A percentile compares a stretch with the other conserved stretches of the same genome.
phyloP scores from a whole-genome alignment of 2,888 invertebrate genomes.

The Xanthorhoe designata region DNA sequence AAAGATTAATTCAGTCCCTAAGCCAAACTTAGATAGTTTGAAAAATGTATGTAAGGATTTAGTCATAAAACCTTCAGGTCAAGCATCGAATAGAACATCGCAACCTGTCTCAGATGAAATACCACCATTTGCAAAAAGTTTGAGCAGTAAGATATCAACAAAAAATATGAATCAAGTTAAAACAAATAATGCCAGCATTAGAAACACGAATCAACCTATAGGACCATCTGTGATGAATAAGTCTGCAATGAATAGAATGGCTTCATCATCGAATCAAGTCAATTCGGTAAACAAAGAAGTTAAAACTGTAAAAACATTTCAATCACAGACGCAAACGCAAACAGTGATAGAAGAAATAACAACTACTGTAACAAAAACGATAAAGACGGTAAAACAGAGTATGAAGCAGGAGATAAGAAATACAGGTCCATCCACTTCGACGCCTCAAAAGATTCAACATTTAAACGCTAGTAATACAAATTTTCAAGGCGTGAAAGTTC shows the following conservation, averaged over 20 bases:
- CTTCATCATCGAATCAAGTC: constrained; percentile 61
- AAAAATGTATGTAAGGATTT: constrained; percentile 66
- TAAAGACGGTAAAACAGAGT: constrained; percentile 76
- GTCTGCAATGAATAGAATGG: constrained; percentile 52
- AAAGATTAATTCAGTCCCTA: constrained; percentile 48
- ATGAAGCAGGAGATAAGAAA: constrained; percentile 69
- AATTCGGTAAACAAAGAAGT: constrained; percentile 73
- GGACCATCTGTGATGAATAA: constrained; percentile 31
- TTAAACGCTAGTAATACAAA: constrained; percentile 54
- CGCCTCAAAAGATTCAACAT: constrained; percentile 54
- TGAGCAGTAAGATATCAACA: constrained; percentile 53
- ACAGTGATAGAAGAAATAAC: constrained; percentile 80
- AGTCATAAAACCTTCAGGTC: constrained; percentile 52
- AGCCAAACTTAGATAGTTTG: constrained; percentile 55
- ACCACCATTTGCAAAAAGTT: constrained; percentile 45
- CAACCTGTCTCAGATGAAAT: constrained; percentile 40
- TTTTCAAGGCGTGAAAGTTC: constrained; percentile 61
- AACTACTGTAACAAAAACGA: constrained; percentile 80
- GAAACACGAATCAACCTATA: constrained; percentile 23
- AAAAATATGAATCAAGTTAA: constrained; percentile 53
- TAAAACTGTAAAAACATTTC: constrained; percentile 72
- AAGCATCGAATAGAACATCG: constrained; percentile 19
- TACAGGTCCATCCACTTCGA: constrained; percentile 51
- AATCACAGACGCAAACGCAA: constrained; percentile 73
- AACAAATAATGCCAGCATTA: constrained; percentile 31